Conservation (phyloP, 2,888 invertebrate species). For the Ochlodes sylvanus region DNA sequence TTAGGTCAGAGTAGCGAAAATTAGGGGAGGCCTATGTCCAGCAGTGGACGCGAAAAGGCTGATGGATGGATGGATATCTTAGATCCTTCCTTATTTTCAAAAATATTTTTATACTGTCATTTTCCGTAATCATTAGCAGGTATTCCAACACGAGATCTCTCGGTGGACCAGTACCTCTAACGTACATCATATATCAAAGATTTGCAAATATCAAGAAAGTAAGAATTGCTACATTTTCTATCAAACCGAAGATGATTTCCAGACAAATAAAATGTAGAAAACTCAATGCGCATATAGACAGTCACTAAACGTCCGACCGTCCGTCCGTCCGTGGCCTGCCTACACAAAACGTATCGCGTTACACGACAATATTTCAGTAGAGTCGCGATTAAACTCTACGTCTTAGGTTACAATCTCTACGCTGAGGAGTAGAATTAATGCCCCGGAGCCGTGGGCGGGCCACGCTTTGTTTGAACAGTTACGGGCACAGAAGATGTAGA, state of each 20-base stretch:
- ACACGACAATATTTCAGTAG: constrained; percentile 42
- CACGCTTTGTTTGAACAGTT: constrained; percentile 22
- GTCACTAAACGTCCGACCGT: constrained; percentile 7
- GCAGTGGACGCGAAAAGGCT: no score
- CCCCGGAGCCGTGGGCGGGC: constrained; percentile 20
- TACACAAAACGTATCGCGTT: constrained; percentile 45
- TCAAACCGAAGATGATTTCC: background rate
- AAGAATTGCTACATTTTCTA: background rate
- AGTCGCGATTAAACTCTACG: constrained; percentile 34
- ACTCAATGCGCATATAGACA: background rate
- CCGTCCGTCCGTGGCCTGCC: constrained; percentile 24
- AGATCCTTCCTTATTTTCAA: no score
- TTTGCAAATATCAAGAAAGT: background rate
- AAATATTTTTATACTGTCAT: no score
- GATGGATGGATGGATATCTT: no score
- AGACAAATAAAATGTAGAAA: background rate
- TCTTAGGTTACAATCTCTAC: constrained; percentile 36
- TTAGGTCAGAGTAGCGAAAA: no score
- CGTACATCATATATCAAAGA: no score
- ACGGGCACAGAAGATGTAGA: constrained; percentile 12
- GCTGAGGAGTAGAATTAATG: constrained; percentile 29
- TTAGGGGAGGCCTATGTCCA: no score
- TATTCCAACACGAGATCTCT: no score
- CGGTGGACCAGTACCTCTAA: no score
- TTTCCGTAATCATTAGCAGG: no score